Evolutionary conservation across 2,888 invertebrate genomes (phyloP).

Genomic region (Tetragonula carbonaria): DNA sequence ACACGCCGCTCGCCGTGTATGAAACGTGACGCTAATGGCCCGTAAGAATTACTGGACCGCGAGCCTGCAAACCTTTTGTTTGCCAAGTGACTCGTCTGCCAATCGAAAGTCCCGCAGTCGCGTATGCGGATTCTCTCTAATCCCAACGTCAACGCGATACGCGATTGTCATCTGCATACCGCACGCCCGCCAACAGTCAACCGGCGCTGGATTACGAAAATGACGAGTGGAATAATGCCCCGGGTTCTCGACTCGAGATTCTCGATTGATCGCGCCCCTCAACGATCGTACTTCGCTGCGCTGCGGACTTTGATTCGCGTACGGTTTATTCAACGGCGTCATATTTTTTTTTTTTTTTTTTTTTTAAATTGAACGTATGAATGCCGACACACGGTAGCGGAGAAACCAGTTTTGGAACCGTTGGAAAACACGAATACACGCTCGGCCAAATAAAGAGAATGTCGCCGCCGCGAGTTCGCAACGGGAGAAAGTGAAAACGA

Average conservation of each 20-base stretch:
- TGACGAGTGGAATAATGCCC: background rate
- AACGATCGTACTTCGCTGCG: background rate
- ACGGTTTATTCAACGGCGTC: background rate
- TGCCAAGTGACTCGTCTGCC: constrained; percentile 19
- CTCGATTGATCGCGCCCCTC: background rate
- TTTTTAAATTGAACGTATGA: background rate
- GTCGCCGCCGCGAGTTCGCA: constrained; percentile 33
- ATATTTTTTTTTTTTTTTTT: background rate
- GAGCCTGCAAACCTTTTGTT: constrained; percentile 22
- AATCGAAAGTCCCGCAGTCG: constrained; percentile 18
- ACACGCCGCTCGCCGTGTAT: constrained; percentile 12
- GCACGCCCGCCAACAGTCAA: background rate
- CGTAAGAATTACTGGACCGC: constrained; percentile 26
- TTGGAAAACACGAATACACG: constrained; percentile 50
- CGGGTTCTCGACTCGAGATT: background rate
- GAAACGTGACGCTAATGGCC: constrained; percentile 25
- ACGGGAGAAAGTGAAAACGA: constrained; percentile 56
- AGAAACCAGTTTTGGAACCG: constrained; percentile 59
- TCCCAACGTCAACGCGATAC: constrained; percentile 8
- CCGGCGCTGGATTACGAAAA: background rate
- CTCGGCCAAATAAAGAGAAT: constrained; percentile 61
- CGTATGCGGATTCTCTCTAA: constrained; percentile 22
- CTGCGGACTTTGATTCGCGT: background rate
- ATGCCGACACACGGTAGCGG: constrained; percentile 4
- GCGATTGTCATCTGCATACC: constrained; percentile 3